Conservation (phyloP, 2,797 vertebrate species). For the Antrozous pallidus region DNA sequence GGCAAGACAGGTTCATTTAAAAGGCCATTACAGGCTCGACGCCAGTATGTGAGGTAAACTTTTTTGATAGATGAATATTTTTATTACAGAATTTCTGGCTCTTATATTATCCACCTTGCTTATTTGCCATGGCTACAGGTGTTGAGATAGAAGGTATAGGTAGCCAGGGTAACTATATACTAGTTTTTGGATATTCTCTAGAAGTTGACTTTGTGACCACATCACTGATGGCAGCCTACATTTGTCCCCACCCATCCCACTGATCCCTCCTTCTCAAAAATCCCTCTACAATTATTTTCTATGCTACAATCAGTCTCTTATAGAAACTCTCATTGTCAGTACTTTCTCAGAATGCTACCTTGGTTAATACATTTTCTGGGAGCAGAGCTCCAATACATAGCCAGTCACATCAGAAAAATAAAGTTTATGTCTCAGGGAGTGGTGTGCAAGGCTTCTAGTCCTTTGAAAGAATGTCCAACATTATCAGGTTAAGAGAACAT, state of each 20-base stretch:
- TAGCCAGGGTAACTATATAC: background rate
- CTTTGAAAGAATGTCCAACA: background rate
- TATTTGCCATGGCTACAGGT: background rate
- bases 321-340: background rate
- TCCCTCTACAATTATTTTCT: background rate
- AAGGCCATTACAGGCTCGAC: background rate
- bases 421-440: background rate
- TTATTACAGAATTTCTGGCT: background rate
- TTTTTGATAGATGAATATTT: background rate
- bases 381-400: background rate
- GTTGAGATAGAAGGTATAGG: background rate
- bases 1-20: background rate
- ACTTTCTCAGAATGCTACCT: background rate
- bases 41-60: background rate
- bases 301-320: background rate
- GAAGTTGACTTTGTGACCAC: background rate
- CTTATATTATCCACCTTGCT: background rate
- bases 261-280: background rate
- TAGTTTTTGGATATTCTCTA: background rate
- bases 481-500: background rate
- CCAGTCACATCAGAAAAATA: background rate
- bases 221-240: background rate
- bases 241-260: background rate
- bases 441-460: background rate
- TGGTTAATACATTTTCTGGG: background rate